phyloP scores from a whole-genome alignment of 1,140 invertebrate genomes.

The Drosophila mojavensis region DNA sequence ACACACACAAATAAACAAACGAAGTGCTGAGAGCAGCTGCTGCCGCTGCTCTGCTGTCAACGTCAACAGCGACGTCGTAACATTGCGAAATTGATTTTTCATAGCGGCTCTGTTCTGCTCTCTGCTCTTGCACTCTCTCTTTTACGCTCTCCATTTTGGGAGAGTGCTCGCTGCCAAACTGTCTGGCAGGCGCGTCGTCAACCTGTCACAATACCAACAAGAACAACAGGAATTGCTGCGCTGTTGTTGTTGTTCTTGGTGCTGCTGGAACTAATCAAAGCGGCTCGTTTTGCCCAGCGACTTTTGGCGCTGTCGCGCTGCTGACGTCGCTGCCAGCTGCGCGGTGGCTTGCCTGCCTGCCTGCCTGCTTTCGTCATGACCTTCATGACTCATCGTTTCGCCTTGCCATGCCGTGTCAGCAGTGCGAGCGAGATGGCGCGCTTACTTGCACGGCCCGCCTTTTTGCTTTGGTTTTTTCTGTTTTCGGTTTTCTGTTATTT shows the following conservation, averaged over 20 bases:
- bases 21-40: conserved; percentile 11
- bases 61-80: conserved; percentile 61
- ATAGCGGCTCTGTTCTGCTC: conserved; percentile 49
- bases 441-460: conserved; percentile 48
- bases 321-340: conserved; percentile 10
- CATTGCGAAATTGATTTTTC: conserved; percentile 82
- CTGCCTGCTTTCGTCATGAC: conserved; percentile 82
- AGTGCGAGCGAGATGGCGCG: conserved; percentile 8
- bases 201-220: conserved; percentile 64
- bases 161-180: conserved; percentile 70
- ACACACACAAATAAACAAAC: conserved; percentile 50
- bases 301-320: conserved; percentile 63
- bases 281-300: conserved; percentile 61
- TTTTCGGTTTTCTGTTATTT: conserved; percentile 24
- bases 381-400: conserved; percentile 83
- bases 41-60: conserved; percentile 19
- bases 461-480: conserved; percentile 42
- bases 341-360: conserved; percentile 4
- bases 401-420: conserved; percentile 2
- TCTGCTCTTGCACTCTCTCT: conserved; percentile 15
- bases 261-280: conserved; percentile 67
- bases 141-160: conserved; percentile 11
- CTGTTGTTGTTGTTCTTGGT: conserved; percentile 18
- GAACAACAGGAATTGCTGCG: conserved; percentile 12
- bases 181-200: conserved; percentile 71